Evolutionary conservation across 2,888 invertebrate species (phyloP), one percentile per base, ranked within the genome.

Genomic region (Tolmerus cingulatus): DNA sequence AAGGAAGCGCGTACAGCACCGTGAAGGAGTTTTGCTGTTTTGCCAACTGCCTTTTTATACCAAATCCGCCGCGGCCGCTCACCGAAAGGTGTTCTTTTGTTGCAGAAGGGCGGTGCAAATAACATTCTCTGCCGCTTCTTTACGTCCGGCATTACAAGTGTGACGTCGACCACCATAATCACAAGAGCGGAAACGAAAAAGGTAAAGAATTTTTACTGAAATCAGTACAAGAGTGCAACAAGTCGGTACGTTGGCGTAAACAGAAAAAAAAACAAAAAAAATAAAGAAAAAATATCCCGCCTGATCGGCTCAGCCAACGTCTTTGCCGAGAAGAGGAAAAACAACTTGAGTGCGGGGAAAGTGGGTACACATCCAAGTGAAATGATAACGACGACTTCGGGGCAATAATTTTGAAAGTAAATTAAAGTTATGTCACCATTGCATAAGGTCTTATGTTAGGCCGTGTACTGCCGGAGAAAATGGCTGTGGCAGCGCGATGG

Each of bases 401-500:
- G 30, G 85, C 74, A 85, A 85, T 85, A 74, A 85, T 85, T 85
- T 85, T 85, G 85, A 85, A 85, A 85, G 85, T 74, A 85, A 85
- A 85, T 85, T 85, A 85, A 85, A 74, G 85, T 85, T 85, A 85
- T 74, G 85, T 85, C 85, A 85, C 74, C 9, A 12, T 85, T 85
- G 46, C 85, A 74, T 74, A 85, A 85, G 74, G 46, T 43, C 43
- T 85, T 85, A 85, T 85, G 85, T 74, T 85, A 74, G 43, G 57
- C 46, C 30, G 19, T 57, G 55, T 85, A 74, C 74, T 46, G 79
- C 43, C 79, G 74, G 27, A 74, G 85, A 74, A 85, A 85, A 74
- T 74, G 85, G 74, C 46, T 85, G 27, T 66, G 66, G 66, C 66
- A 66, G 66, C 66, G 16, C 51, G n/a, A n/a, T n/a, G 51, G 51